Base-by-base conservation (phyloP, 2,113 vertebrate genomes). In the Corydoras maculifer region DNA sequence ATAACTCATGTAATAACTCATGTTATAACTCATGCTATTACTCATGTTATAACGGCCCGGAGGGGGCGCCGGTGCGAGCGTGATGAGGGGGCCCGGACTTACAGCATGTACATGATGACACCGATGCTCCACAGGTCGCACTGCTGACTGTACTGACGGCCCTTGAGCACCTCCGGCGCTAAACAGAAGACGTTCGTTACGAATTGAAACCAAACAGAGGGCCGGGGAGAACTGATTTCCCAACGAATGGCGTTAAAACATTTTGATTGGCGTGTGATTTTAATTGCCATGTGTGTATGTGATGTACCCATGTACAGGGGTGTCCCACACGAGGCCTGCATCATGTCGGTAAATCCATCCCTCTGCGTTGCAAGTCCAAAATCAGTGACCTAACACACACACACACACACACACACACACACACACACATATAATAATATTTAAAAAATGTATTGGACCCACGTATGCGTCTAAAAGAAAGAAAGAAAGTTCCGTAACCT, bases 41-140 rank as follows among this genome's bases (percentile, higher is more conserved):
- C 88, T 91, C 76, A 92, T 65, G 43, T 78, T 81, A 74, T 86
- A 87, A 4, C 25, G 80, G 66, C 65, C 78, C 75, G 69, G 81
- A 77, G 82, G 18, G 18, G 18, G 18, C 18, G 25, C 25, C 13
- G 50, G 3, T 62, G 18, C 53, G 66, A 43, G 3, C 12, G 12
- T 61, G 15, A 13, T 31, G 48, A 57, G 2, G 3, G 14, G 32
- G 54, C 50, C 65, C 64, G 54, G n/a, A 66, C 93, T 93, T 91
- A 97, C 94, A 96, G 84, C 82, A 90, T 90, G 82, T 93, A 94
- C 93, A 94, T 96, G 82, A 97, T 90, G 84, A 98, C 91, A 75
- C 92, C 94, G 79, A 90, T 88, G 87, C 94, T 97, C 94, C 91
- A 96, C 73, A 94, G 84, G 73, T 95, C 95, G 83, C 92, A 91